Base-by-base conservation (phyloP, 2,888 invertebrate genomes). In the Ochropleura leucogaster region DNA sequence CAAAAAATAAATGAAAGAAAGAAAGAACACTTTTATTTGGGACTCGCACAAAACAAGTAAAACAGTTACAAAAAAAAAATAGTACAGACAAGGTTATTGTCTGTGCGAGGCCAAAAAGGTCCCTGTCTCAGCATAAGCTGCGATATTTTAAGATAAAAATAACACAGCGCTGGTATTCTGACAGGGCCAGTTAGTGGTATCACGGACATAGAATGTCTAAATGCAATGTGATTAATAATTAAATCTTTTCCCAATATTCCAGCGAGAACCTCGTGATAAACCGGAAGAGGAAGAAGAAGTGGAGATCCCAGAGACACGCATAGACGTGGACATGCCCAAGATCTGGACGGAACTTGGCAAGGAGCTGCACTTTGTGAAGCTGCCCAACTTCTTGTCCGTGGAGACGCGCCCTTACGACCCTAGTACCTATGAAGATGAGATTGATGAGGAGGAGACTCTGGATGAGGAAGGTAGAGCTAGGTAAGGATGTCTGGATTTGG, bases 341-440 rank as follows among this genome's bases (percentile, higher is more conserved):
- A 99, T 99, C 78, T 98, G 98, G 87, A 98, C 99, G 0, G 98
- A 99, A 94, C 96, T 99, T 1, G 99, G 99, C 69, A 98, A 98
- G 84, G 99, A 99, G 90, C 97, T 99, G 88, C 99, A 99, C 93
- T 99, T 99, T 89, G 99, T 99, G 0, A 99, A 99, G 92, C 95
- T 99, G 76, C 99, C 99, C 4, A 99, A 99, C 95, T 99, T 99
- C 95, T 97, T 99, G 90, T 99, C 99, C 0, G 99, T 99, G 59
- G 99, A 99, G 93, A 99, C 99, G 0, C 97, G 99, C 82, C 99
- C 99, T 0, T 99, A 99, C 91, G 99, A 99, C 92, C 98, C 98
- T 0, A 98, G 98, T 79, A 98, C 99, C 0, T 99, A 99, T 92
- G 99, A 99, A 93, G 99, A 99, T 95, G 99, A 99, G 96, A 99